These are phyloP conservation scores for Monomorium pharaonis DNA, from an alignment of 1,140 invertebrate species.

Conservation along the genomic window DNA sequence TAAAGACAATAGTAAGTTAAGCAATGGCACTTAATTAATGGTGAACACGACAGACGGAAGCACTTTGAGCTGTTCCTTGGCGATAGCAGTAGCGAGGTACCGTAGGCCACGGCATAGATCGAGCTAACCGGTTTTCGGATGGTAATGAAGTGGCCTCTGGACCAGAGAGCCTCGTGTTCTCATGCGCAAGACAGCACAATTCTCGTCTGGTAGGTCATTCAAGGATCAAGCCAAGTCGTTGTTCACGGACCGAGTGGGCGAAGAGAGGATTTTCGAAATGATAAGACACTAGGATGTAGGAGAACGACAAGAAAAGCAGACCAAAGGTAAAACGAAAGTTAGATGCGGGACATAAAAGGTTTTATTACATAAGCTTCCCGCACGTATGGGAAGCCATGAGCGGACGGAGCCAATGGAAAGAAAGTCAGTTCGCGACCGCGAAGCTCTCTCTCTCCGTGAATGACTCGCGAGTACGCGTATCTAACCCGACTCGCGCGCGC, in stretches of 20 bases:
- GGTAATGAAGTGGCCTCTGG: conserved; percentile 53
- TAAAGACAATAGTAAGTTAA: conserved; percentile 9
- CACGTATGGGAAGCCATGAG: neutral
- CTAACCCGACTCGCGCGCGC: conserved; percentile 57
- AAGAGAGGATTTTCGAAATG: neutral
- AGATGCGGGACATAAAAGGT: neutral
- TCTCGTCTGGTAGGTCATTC: conserved; percentile 9
- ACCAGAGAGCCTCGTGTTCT: conserved; percentile 15
- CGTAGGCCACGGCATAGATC: conserved; percentile 52
- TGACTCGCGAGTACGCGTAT: conserved; percentile 63
- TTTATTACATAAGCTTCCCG: neutral
- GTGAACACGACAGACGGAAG: conserved; percentile 40
- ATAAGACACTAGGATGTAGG: neutral
- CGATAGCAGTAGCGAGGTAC: conserved; percentile 21
- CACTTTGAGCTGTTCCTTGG: conserved; percentile 30
- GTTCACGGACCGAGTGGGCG: conserved; percentile 3
- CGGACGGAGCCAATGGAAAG: neutral
- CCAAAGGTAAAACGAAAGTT: neutral
- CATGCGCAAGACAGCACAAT: neutral
- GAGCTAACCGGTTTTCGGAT: conserved; percentile 55
- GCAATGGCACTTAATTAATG: conserved; percentile 43
- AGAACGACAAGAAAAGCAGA: neutral
- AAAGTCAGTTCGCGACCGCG: conserved; percentile 39
- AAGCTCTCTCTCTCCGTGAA: conserved; percentile 49
- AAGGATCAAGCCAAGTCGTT: conserved; percentile 25